phyloP scores from a whole-genome alignment of 2,797 vertebrate species.

The Anolis apletophallus region DNA sequence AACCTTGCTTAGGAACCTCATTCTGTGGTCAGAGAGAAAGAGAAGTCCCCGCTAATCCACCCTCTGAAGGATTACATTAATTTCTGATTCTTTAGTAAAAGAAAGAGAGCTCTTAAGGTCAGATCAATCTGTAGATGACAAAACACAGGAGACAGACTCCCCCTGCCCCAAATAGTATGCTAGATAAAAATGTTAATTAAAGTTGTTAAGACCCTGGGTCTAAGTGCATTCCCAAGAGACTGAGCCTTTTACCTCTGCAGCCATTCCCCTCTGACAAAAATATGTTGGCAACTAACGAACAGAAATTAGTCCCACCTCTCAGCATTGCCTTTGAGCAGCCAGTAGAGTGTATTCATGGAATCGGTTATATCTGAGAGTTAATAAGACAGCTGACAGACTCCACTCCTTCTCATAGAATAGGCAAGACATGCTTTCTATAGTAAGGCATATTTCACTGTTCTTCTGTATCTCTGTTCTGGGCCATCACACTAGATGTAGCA shows the following conservation, averaged over 20 bases:
- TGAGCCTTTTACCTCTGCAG: neutral
- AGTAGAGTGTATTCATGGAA: neutral
- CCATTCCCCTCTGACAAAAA: slow-evolving; percentile 11
- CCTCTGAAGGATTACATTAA: slow-evolving; percentile 9
- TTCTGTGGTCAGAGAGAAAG: neutral
- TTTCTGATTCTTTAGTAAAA: slow-evolving; percentile 12
- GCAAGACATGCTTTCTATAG: neutral
- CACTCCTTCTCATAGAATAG: neutral
- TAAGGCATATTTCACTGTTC: neutral
- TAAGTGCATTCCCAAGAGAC: slow-evolving; percentile 6
- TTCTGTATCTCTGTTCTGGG: neutral
- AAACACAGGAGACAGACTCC: slow-evolving; percentile 1
- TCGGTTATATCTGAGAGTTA: neutral
- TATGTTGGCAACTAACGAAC: neutral
- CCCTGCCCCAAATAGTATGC: neutral
- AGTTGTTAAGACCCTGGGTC: slow-evolving; percentile 12
- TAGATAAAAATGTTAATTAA: slow-evolving; percentile 27
- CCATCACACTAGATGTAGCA: neutral
- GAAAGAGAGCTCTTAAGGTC: slow-evolving; percentile 16
- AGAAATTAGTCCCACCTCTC: neutral
- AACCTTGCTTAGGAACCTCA: neutral
- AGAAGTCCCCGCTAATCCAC: slow-evolving; percentile 3
- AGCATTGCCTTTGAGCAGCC: neutral
- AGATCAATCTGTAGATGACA: slow-evolving; percentile 18
- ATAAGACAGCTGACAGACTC: neutral